phyloP scores from a whole-genome alignment of 1,140 invertebrate species.

The Lasioglossum albipes region DNA sequence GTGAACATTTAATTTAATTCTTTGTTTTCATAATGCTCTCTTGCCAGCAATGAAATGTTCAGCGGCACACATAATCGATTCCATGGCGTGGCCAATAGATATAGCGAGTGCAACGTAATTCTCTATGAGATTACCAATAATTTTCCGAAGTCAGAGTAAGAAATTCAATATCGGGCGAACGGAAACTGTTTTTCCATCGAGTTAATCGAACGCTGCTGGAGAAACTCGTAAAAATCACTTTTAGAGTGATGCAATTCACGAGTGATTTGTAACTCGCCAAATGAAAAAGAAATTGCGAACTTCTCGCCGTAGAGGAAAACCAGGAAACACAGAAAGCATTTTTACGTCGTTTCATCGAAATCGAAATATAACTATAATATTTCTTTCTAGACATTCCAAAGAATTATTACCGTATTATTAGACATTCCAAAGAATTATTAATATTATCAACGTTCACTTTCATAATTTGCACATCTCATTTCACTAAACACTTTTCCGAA shows the following conservation, averaged over 20 bases:
- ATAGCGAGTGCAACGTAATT: background rate
- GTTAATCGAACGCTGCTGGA: slow-evolving; percentile 24
- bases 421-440: no score
- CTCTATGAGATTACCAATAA: background rate
- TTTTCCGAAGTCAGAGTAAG: background rate
- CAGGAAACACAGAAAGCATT: no score
- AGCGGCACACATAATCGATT: background rate
- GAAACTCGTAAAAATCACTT: background rate
- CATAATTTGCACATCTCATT: no score
- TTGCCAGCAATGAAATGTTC: no score
- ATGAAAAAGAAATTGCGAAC: slow-evolving; percentile 14
- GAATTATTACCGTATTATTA: no score
- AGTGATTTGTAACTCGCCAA: slow-evolving; percentile 3
- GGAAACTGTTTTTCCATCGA: background rate
- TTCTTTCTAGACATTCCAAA: no score
- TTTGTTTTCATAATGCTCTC: background rate
- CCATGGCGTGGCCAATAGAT: no score
- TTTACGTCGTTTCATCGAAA: background rate
- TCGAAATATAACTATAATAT: background rate
- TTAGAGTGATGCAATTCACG: background rate
- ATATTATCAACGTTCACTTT: no score
- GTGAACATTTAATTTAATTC: no score
- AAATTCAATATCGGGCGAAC: background rate
- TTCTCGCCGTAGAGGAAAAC: background rate
- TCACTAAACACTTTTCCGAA: no score